phyloP scores from a whole-genome alignment of 2,113 vertebrate species.

The Otocyon megalotis region DNA sequence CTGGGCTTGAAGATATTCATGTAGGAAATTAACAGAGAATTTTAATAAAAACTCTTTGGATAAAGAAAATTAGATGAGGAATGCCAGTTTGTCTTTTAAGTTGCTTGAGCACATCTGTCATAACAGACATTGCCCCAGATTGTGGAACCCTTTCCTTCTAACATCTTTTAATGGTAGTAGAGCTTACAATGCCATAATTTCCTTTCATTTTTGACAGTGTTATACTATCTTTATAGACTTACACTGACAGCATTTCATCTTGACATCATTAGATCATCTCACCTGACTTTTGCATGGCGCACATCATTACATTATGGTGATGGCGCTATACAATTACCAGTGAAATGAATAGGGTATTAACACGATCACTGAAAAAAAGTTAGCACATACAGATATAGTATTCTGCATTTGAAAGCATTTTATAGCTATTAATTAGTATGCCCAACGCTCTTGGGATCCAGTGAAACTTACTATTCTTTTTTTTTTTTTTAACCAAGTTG shows the following conservation, averaged over 20 bases:
- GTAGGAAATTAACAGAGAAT: constrained; percentile 81
- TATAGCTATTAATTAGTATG: constrained; percentile 65
- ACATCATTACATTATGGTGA: constrained; percentile 71
- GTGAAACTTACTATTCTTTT: not conserved
- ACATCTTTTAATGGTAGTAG: constrained; percentile 85
- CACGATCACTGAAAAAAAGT: constrained; percentile 67
- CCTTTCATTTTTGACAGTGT: constrained; percentile 87
- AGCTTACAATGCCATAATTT: constrained; percentile 84
- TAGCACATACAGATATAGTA: constrained; percentile 64
- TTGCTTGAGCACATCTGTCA: constrained; percentile 85
- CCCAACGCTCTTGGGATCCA: constrained; percentile 6
- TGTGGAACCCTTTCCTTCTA: constrained; percentile 83
- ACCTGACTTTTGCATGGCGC: constrained; percentile 78
- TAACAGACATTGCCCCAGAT: constrained; percentile 85
- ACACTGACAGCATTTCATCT: constrained; percentile 88
- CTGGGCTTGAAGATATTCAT: constrained; percentile 75
- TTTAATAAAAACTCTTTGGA: constrained; percentile 83
- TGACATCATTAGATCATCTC: constrained; percentile 83
- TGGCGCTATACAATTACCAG: constrained; percentile 78
- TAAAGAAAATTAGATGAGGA: constrained; percentile 78
- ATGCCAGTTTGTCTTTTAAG: constrained; percentile 81
- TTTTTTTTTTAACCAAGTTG: not conserved
- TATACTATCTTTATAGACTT: constrained; percentile 85
- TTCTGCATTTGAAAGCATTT: constrained; percentile 67
- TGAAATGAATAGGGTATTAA: constrained; percentile 76